These are phyloP conservation scores for Sebastes reedi DNA, from an alignment of 2,797 vertebrate species.

Conservation along the genomic window DNA sequence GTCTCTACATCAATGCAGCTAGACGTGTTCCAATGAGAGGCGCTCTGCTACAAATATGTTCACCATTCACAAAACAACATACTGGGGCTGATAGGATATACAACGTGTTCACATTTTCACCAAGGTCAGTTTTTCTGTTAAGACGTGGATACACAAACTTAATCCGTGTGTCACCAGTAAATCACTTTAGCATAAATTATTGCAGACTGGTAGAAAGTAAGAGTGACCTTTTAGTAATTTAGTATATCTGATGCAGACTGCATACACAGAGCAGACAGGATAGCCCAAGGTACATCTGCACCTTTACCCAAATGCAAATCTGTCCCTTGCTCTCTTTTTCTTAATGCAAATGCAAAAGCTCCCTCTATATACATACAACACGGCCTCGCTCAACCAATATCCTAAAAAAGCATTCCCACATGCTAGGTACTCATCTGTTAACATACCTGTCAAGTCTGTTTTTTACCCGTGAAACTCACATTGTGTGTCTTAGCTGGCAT, in stretches of 20 bases:
- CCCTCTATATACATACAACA: background rate
- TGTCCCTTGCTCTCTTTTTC: background rate
- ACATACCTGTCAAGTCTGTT: constrained; percentile 12
- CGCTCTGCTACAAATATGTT: constrained; percentile 19
- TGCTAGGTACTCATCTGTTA: background rate
- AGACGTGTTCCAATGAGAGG: constrained; percentile 24
- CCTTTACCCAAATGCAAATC: constrained; percentile 45
- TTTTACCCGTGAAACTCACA: constrained; percentile 19
- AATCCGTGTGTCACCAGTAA: background rate
- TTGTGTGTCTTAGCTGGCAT: constrained; percentile 7
- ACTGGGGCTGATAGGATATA: background rate
- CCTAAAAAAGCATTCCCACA: background rate
- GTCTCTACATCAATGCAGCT: constrained; percentile 49
- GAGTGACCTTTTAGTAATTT: constrained; percentile 28
- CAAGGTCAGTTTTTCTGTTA: constrained; percentile 7
- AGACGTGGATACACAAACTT: background rate
- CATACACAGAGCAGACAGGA: background rate
- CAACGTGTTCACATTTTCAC: background rate
- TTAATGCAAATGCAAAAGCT: constrained; percentile 5
- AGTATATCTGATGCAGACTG: constrained; percentile 18
- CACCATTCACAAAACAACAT: background rate
- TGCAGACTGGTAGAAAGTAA: background rate
- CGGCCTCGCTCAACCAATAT: background rate
- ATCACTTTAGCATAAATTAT: constrained; percentile 3
- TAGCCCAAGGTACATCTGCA: constrained; percentile 28